Evolutionary conservation across 2,888 invertebrate species (phyloP), one percentile per base, ranked within the genome.

Genomic region (Drosophila merina): DNA sequence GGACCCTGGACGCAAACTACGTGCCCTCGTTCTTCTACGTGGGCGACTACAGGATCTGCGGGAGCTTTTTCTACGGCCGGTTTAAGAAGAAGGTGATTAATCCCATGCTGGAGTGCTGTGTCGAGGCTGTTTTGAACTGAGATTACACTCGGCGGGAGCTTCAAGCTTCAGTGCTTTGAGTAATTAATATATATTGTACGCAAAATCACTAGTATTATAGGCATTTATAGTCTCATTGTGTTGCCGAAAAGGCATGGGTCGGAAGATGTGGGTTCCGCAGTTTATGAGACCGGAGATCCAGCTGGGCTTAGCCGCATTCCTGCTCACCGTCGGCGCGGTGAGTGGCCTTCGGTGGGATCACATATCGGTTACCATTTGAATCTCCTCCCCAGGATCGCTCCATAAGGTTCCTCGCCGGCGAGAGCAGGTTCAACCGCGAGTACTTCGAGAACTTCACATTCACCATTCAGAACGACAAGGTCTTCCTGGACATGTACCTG

Each of bases 11-110:
- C 40, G 69, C 57, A 3, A 64, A 26, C 14, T 44, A 72, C n/a
- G 49, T 82, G 4, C 82, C 82, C 2, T 82, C 82, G 0, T 87
- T 78, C 51, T 26, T 82, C 1, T 78, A 78, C 48, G 1, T 85
- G 1, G 88, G 79, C 0, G 88, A 87, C 45, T 82, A 87, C 67
- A 76, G 86, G 0, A 73, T 87, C 4, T 30, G 26, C 1, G 55
- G 67, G 4, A 48, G 31, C 1, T 64, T 87, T n/a, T 81, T 55
- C 12, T 76, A 78, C 42, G 88, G 82, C 10, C 71, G 76, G 26
- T 66, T 56, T n/a, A 50, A 25, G 8, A 67, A 64, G 8, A 54
- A 5, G 6, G 7, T 33, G 4, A 36, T 58, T 0, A 74, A 64
- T 4, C 57, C 55, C 0, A 3, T 82, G 9, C 7, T 82, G 6